phyloP scores from a whole-genome alignment of 1,140 invertebrate species.

The Leguminivora glycinivorella region DNA sequence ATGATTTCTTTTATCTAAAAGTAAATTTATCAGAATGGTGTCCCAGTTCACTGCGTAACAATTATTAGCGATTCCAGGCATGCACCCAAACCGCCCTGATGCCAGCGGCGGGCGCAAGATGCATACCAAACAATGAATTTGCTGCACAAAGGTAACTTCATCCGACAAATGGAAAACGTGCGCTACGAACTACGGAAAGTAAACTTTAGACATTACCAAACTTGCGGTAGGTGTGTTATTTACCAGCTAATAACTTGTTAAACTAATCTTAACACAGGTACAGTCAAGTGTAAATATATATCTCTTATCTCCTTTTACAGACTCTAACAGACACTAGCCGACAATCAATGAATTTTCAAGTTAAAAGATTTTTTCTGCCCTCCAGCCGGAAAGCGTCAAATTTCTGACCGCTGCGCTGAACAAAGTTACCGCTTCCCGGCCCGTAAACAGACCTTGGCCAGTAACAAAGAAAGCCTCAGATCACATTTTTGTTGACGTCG shows the following conservation, averaged over 20 bases:
- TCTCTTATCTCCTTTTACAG: no score
- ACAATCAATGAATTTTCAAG: no score
- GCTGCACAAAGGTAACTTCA: slow-evolving; percentile 13
- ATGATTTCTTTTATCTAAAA: background rate
- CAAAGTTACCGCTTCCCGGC: no score
- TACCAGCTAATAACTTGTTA: background rate
- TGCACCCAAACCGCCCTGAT: slow-evolving; percentile 14
- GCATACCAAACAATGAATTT: slow-evolving; percentile 24
- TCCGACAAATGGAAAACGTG: slow-evolving; percentile 10
- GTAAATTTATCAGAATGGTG: background rate
- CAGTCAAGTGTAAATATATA: no score
- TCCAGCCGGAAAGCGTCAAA: no score
- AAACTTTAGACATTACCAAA: background rate
- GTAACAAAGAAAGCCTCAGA: no score
- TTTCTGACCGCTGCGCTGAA: no score
- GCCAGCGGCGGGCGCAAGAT: slow-evolving; percentile 2
- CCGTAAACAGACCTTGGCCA: no score
- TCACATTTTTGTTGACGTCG: no score
- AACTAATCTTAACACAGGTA: no score
- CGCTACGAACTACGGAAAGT: background rate
- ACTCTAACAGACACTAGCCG: no score
- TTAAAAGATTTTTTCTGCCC: no score
- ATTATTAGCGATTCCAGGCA: slow-evolving; percentile 15
- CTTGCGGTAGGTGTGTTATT: background rate
- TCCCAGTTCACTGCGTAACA: background rate